A percentile compares a stretch with the other conserved stretches of the same genome.
Conservation (phyloP, 2,888 invertebrate genomes). For the Drosophila diplacantha region DNA sequence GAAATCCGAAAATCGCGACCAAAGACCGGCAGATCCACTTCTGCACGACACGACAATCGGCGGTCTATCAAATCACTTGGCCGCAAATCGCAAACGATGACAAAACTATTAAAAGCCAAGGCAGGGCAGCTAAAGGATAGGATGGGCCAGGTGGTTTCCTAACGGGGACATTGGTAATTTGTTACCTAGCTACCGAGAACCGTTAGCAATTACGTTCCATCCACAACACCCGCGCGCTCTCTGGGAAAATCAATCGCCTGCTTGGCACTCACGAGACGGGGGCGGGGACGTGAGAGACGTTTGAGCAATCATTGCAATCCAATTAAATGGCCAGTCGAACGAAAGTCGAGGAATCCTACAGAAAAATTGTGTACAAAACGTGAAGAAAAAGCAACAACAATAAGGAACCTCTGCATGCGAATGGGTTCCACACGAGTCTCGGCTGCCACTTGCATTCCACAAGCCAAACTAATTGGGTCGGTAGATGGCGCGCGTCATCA, state of each 20-base stretch:
- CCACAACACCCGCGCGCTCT: constrained; percentile 10
- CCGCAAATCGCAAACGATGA: constrained; percentile 37
- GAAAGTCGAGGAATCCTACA: constrained; percentile 11
- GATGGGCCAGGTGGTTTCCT: neutral
- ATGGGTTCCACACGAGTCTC: constrained; percentile 13
- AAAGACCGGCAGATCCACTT: constrained; percentile 17
- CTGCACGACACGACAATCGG: constrained; percentile 15
- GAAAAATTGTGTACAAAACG: constrained; percentile 3
- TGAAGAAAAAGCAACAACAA: neutral
- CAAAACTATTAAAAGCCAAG: constrained; percentile 51
- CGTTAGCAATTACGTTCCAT: constrained; percentile 40
- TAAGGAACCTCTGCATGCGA: constrained; percentile 3
- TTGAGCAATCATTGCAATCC: constrained; percentile 56
- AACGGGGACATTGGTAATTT: constrained; percentile 25
- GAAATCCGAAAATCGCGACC: constrained; percentile 9
- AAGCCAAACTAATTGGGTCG: constrained; percentile 55
- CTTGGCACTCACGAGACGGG: constrained; percentile 5
- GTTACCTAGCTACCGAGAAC: constrained; percentile 50
- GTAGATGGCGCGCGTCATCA: constrained; percentile 36
- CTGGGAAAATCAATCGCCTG: constrained; percentile 31
- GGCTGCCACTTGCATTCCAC: constrained; percentile 37
- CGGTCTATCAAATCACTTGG: constrained; percentile 30
- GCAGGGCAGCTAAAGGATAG: neutral
- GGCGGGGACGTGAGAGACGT: constrained; percentile 4
- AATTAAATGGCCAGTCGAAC: constrained; percentile 54